Conservation (phyloP, 2,797 vertebrate genomes). For the Pangasius larnaudii region DNA sequence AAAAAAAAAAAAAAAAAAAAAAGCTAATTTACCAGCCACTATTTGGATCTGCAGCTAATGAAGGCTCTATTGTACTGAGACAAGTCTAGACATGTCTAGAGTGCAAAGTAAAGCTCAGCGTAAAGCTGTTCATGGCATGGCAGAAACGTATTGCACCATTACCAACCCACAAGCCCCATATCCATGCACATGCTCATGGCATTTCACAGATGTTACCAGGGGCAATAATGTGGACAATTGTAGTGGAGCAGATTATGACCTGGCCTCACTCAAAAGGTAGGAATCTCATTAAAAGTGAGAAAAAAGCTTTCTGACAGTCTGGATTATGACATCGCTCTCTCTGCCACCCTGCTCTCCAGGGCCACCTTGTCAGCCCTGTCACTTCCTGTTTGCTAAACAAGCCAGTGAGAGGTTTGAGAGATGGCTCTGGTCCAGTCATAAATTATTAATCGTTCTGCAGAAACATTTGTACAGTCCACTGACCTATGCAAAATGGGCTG, state of each 20-base stretch:
- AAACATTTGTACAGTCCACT: slow-evolving; percentile 57
- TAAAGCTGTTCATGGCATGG: background rate
- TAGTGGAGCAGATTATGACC: slow-evolving; percentile 26
- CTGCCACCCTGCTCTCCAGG: slow-evolving; percentile 67
- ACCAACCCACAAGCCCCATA: background rate
- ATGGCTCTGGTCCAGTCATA: slow-evolving; percentile 64
- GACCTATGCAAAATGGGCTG: background rate
- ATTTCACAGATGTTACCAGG: slow-evolving; percentile 15
- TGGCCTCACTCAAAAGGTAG: slow-evolving; percentile 64
- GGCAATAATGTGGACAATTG: slow-evolving; percentile 30
- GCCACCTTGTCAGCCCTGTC: slow-evolving; percentile 72
- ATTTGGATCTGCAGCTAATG: slow-evolving; percentile 68
- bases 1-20: too few species aligned
- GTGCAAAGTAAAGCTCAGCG: background rate
- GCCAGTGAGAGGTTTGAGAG: slow-evolving; percentile 40
- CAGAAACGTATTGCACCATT: background rate
- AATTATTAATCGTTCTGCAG: slow-evolving; percentile 55
- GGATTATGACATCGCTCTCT: slow-evolving; percentile 71
- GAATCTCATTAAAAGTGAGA: slow-evolving; percentile 73
- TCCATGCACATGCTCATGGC: background rate
- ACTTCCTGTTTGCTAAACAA: slow-evolving; percentile 70
- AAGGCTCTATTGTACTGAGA: slow-evolving; percentile 47
- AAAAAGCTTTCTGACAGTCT: slow-evolving; percentile 71
- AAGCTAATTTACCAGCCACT: slow-evolving; percentile 69
- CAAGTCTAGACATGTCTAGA: background rate